Base-by-base conservation (phyloP, 2,113 vertebrate species). In the Daphoenositta chrysoptera region DNA sequence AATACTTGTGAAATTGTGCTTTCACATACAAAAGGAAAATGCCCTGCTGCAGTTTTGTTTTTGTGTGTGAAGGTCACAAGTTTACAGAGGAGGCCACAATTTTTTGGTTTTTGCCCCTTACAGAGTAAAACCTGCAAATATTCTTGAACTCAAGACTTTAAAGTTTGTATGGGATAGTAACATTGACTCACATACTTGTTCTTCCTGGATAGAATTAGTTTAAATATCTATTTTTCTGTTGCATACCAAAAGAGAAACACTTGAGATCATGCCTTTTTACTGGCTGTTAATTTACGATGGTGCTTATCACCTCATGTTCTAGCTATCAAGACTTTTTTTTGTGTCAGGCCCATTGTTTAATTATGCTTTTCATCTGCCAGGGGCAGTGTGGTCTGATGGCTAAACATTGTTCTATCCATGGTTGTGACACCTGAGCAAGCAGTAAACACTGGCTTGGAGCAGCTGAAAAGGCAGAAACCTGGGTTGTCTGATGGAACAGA, bases 101-200 rank as follows among this genome's bases (percentile, higher is more conserved):
- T 40, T 87, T 87, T 71, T 80, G 24, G 72, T 85, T 21, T 88
- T 90, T 93, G 17, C 56, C 56, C 28, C 24, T 70, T 87, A 44
- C 8, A 40, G 77, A 75, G 21, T 75, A 78, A 86, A 80, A 54
- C 33, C 27, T 54, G 15, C 23, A 35, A 31, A 11, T 81, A 42
- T 35, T 80, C 81, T 77, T 63, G 51, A 86, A 44, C 24, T 18
- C 23, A 30, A 44, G 39, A 54, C 53, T 50, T 73, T 71, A 35
- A 53, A 27, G 18, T 89, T 69, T 70, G 40, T 50, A 8, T 63
- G 18, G 39, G 12, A 31, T 56, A 20, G 24, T 61, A 68, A 44
- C 15, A 26, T 23, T 75, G 51, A 57, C 39, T 71, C 40, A 68
- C 31, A 35, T 63, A 24, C 6, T 63, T 82, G 33, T 44, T 23